Conservation (phyloP, 2,888 invertebrate species). For the Parnassius orleans region DNA sequence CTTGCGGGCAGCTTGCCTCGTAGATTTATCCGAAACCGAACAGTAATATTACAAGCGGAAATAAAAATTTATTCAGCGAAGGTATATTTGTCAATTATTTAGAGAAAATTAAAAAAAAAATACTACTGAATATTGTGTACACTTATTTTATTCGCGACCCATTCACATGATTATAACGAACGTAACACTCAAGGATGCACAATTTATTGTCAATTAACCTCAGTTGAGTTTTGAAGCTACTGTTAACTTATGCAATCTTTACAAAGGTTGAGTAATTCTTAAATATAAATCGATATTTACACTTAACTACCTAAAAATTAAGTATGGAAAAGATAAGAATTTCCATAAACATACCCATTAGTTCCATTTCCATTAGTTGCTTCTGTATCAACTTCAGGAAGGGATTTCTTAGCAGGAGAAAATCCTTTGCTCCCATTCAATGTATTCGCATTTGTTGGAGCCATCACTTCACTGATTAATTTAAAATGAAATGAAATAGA, state of each 20-base stretch:
- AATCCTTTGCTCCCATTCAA: conserved; percentile 54
- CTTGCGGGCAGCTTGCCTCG: not conserved
- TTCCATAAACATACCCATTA: conserved; percentile 44
- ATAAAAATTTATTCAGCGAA: not conserved
- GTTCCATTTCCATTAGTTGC: conserved; percentile 45
- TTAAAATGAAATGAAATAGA: conserved; percentile 35
- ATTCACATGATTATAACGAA: conserved; percentile 9
- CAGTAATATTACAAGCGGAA: not conserved
- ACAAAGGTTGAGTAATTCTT: conserved; percentile 10
- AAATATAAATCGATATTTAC: not conserved
- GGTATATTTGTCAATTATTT: too few relatives aligned
- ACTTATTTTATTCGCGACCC: conserved; percentile 1
- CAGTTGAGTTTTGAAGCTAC: conserved; percentile 26
- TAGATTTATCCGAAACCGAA: not conserved
- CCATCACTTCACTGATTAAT: conserved; percentile 61
- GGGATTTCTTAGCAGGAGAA: conserved; percentile 54
- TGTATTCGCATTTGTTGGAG: conserved; percentile 64
- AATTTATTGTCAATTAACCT: conserved; percentile 32
- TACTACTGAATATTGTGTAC: too few relatives aligned
- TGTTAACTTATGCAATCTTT: conserved; percentile 20
- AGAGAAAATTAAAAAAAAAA: too few relatives aligned
- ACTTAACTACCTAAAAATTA: not conserved
- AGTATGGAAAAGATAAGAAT: not conserved
- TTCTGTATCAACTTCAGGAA: conserved; percentile 70
- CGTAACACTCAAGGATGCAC: conserved; percentile 25